Base-by-base conservation (phyloP, 2,797 vertebrate species). In the Danio kyathit region DNA sequence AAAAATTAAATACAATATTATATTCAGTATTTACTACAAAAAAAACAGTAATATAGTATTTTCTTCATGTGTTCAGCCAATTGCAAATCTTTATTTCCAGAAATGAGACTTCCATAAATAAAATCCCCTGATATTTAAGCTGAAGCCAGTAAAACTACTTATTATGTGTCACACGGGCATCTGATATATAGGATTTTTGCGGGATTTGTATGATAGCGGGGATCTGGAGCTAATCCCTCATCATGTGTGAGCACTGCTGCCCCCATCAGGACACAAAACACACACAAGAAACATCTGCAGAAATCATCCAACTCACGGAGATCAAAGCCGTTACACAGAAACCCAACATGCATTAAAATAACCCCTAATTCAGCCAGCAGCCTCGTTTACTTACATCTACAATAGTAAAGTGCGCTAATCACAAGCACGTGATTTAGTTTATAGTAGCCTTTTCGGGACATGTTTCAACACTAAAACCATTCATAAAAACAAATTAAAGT, bases 181-280 rank as follows among this genome's bases (percentile, higher is more conserved):
- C 51, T 46, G 11, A 14, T 6, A 13, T 29, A 9, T 38, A 9
- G 16, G 21, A 41, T 59, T 49, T 78, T 14, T 12, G 9, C n/a
- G 52, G 41, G 56, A 61, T 74, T 49, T 48, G 56, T 61, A 46
- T 76, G 61, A 72, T 21, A 57, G 6, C 14, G 38, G 52, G 16
- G 14, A 54, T 43, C 17, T 67, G 40, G 70, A 61, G 41, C 41
- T 49, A 70, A 76, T 52, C 63, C 9, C 41, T 4, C 11, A 44
- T 57, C 12, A 65, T 61, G 44, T 83, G 75, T 83, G 71, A 73
- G 74, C 82, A 57, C 83, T 88, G 83, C 84, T 88, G 88, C 88
- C 88, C 80, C 87, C 87, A 85, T 57, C 86, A 88, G 88, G 87
- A 63, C 82, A 61, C 64, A 11, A 8, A 40, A 29, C 0, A 19